These are phyloP conservation scores for Pandemis corylana DNA, from an alignment of 2,888 invertebrate genomes.

Conservation along the genomic window DNA sequence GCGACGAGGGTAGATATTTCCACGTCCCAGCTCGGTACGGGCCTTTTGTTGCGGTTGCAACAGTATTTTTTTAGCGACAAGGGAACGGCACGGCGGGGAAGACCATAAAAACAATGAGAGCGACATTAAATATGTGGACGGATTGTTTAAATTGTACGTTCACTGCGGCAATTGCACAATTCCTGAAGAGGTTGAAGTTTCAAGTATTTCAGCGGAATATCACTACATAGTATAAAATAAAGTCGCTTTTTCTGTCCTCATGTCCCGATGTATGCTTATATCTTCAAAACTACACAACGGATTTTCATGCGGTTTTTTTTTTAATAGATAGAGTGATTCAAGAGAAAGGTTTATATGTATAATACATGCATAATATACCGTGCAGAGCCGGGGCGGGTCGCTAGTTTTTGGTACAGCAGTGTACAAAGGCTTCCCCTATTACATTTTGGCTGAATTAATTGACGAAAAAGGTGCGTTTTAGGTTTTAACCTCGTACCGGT, in stretches of 20 bases:
- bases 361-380: no score
- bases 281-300: no score
- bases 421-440: no score
- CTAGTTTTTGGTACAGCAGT: no score
- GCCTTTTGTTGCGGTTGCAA: conserved; percentile 31
- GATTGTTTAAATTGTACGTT: conserved; percentile 10
- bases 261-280: no score
- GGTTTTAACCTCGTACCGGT: no score
- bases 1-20: conserved; percentile 6
- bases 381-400: no score
- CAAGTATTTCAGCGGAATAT: neutral
- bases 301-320: no score
- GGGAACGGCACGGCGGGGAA: conserved; percentile 11
- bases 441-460: neutral
- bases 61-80: conserved; percentile 34
- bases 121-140: neutral
- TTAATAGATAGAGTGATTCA: no score
- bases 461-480: neutral
- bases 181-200: neutral
- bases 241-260: no score
- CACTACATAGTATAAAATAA: no score
- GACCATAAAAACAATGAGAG: conserved; percentile 29
- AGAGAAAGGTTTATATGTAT: no score
- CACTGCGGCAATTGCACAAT: neutral
- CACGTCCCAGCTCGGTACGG: conserved; percentile 19